Evolutionary conservation across 2,113 vertebrate species (phyloP).

Genomic region (Campylomormyrus numenius): DNA sequence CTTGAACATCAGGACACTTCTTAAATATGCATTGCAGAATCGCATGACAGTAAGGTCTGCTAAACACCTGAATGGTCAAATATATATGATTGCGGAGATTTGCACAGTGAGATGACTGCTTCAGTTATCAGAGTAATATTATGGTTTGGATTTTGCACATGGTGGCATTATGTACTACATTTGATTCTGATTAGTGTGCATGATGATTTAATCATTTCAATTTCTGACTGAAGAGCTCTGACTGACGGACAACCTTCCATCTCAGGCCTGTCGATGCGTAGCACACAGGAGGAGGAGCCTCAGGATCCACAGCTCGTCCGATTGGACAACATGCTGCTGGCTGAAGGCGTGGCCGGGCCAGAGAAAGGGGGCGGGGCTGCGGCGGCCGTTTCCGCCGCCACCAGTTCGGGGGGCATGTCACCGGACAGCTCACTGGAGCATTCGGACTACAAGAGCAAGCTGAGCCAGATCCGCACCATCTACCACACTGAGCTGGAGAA

Average conservation of each 20-base stretch:
- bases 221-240: constrained; percentile 1
- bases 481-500: constrained; percentile 91
- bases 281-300: constrained; percentile 77
- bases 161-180: background rate
- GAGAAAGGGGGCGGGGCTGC: constrained; percentile 83
- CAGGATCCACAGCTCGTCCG: constrained; percentile 85
- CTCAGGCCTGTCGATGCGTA: constrained; percentile 79
- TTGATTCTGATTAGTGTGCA: background rate
- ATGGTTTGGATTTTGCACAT: background rate
- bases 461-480: constrained; percentile 85
- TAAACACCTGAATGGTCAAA: background rate
- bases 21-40: background rate
- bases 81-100: background rate
- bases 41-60: background rate
- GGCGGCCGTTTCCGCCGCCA: constrained; percentile 73
- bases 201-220: background rate
- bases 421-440: constrained; percentile 85
- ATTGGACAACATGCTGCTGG: constrained; percentile 86
- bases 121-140: background rate
- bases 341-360: constrained; percentile 81
- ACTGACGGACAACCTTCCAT: background rate
- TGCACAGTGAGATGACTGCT: background rate
- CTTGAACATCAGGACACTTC: background rate
- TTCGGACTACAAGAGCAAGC: constrained; percentile 89
- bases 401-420: constrained; percentile 78